Evolutionary conservation across 2,888 invertebrate species (phyloP).

Genomic region (Nemotelus nigrinus): DNA sequence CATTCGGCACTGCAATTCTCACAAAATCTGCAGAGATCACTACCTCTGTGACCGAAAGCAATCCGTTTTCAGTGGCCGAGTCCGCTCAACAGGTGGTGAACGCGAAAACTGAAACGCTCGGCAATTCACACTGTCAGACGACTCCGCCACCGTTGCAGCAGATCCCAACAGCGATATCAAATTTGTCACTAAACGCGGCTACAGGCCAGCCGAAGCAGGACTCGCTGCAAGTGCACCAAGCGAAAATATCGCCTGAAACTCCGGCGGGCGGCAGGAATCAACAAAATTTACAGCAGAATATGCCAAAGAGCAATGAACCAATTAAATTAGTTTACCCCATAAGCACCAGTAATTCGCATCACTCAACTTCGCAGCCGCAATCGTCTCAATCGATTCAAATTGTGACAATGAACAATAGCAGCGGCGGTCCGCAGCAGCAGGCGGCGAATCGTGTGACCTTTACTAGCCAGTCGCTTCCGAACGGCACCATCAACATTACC

Average conservation of each 20-base stretch:
- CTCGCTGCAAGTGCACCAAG: background rate
- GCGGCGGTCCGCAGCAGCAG: constrained; percentile 52
- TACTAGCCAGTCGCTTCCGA: constrained; percentile 73
- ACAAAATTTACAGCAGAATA: constrained; percentile 53
- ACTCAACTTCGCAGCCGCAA: constrained; percentile 21
- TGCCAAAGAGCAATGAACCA: constrained; percentile 67
- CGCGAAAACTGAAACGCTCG: constrained; percentile 28
- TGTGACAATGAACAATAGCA: constrained; percentile 64
- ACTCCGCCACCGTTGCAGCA: constrained; percentile 10
- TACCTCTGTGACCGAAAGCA: constrained; percentile 16
- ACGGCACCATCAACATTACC: constrained; percentile 74
- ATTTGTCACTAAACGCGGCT: background rate
- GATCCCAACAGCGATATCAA: background rate
- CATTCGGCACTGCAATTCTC: constrained; percentile 25
- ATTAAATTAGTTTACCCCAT: constrained; percentile 69
- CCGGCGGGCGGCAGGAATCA: constrained; percentile 51
- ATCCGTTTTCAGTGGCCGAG: constrained; percentile 32
- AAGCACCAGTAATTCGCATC: constrained; percentile 56
- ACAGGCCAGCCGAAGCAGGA: background rate
- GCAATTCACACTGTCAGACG: background rate
- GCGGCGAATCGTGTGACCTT: constrained; percentile 70
- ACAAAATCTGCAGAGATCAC: constrained; percentile 1
- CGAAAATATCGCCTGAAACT: background rate
- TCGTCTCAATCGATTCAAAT: constrained; percentile 54
- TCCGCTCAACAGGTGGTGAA: constrained; percentile 40